Percentiles rank a stretch among this genome's conserved stretches.
phyloP scores from a whole-genome alignment of 2,888 invertebrate genomes.

The Seira sanloemensis region DNA sequence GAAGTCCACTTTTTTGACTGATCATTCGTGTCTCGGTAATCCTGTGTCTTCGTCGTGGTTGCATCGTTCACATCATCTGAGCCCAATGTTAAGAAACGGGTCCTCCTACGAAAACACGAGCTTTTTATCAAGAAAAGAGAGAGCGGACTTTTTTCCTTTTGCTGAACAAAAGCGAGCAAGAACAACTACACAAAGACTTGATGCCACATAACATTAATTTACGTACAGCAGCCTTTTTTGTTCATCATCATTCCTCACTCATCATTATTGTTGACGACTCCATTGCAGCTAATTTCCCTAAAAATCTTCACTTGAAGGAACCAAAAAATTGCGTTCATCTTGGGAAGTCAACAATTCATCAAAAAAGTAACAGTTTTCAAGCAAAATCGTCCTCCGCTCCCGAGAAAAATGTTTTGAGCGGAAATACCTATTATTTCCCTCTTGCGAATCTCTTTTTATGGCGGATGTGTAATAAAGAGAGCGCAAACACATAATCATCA shows the following conservation, averaged over 20 bases:
- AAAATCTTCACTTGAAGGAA: not conserved
- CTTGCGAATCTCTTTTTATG: not conserved
- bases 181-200: not conserved
- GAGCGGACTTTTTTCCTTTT: constrained; percentile 38
- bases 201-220: not conserved
- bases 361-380: not conserved
- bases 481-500: not conserved
- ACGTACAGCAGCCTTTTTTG: not conserved
- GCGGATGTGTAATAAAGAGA: not conserved
- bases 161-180: no score
- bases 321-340: not conserved
- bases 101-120: no score
- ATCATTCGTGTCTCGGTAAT: no score
- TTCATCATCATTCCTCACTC: not conserved
- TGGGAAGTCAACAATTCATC: not conserved
- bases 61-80: no score
- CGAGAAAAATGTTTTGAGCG: no score
- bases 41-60: no score
- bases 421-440: not conserved
- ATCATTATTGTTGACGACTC: constrained; percentile 8
- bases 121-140: constrained; percentile 38
- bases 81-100: no score
- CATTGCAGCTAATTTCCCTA: constrained; percentile 3
- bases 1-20: not conserved
- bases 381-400: no score